Evolutionary conservation across 2,113 vertebrate species (phyloP), one percentile per base, ranked within the genome.

Genomic region (Lepus americanus): DNA sequence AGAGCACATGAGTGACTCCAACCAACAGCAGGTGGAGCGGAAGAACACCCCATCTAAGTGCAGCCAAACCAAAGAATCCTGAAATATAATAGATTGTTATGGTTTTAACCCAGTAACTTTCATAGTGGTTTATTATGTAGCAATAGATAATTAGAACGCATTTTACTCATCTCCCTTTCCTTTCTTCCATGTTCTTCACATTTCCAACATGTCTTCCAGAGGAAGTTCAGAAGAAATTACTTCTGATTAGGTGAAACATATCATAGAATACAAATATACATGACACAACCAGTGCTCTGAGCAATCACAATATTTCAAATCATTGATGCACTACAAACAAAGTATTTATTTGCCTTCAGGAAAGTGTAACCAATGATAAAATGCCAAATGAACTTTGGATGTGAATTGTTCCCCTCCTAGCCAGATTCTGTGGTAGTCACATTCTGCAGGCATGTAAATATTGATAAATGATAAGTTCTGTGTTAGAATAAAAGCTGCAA

Each of bases 401-500:
- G 6, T 84, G 29, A 88, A 80, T 89, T 93, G 29, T 25, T 95
- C 10, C 53, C 85, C 61, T 93, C 49, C 79, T 73, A 87, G 51
- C 55, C 55, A 59, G 31, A 77, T 90, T 66, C 70, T 87, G 29
- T 66, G 93, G 76, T 0, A 94, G 20, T 6, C 87, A 92, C 74
- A 89, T 83, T 87, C 11, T 81, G 25, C n/a, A 51, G 22, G 6
- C 31, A 51, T 78, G 33, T 89, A 95, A 93, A 96, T 95, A 94
- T 87, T 96, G 67, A 92, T 84, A 73, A 95, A 59, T 78, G 22
- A 51, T 93, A 89, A 91, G n/a, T 55, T 92, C 36, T 87, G 3
- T 14, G 25, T 39, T 95, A 79, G 95, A 94, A 91, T 92, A 96
- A 89, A n/a, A 89, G 82, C 53, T 97, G 8, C 61, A 93, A 96